Evolutionary conservation across 2,797 vertebrate genomes (phyloP), one percentile per base, ranked within the genome.

Genomic region (Syngnathus rostellatus): DNA sequence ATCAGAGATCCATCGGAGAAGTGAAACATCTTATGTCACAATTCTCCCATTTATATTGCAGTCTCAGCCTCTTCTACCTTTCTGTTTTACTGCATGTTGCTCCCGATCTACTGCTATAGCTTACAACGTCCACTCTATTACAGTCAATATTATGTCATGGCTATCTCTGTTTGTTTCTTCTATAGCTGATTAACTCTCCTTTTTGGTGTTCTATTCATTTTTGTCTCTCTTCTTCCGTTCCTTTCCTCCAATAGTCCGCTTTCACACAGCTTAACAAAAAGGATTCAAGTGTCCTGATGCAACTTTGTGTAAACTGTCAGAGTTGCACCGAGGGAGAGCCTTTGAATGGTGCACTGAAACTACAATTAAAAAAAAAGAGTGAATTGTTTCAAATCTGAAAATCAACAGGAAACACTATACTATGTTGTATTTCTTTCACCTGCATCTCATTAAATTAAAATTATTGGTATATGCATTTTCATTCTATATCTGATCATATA

Each of bases 11-110:
- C 40, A 63, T 78, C 41, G 63, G 83, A 84, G 82, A 82, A 79
- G 39, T 61, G 70, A 86, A 81, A 85, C 80, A 77, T 86, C 77
- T 87, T 81, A 81, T 86, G 84, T 88, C 82, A 83, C 81, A 82
- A 57, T 77, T 75, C 68, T 77, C 71, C 66, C 74, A 64, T 77
- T 72, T 69, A 60, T 77, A 57, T 68, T 55, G 65, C 66, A 43
- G 62, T 45, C 46, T 75, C 68, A 74, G 72, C 64, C 72, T 73
- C 70, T 67, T 76, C 64, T 72, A 62, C 68, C 69, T 77, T 62
- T 71, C 63, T 68, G 8, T 64, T 73, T 69, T 65, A 64, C 70
- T 74, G 64, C 68, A 48, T 77, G 62, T 55, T 12, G 39, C 39
- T 61, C n/a, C 41, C 21, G 7, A 25, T 45, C 21, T 17, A 3